Evolutionary conservation across 2,113 vertebrate genomes (phyloP).

Genomic region (Proterorhinus semilunaris): DNA sequence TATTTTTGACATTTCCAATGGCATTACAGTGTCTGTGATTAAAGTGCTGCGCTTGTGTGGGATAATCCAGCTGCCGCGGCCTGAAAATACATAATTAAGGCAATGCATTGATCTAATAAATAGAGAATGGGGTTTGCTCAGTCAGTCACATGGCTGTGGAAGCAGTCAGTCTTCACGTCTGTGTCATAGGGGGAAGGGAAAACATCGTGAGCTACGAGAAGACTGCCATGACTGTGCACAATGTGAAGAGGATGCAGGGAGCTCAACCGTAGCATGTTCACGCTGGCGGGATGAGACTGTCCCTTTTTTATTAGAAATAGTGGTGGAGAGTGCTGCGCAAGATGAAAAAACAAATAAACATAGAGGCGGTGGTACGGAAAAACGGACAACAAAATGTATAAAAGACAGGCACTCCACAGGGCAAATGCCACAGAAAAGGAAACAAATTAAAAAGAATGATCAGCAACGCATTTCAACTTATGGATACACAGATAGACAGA

Average conservation of each 20-base stretch:
- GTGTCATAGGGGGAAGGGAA: background rate
- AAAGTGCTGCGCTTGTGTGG: constrained; percentile 10
- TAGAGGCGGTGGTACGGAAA: too few relatives aligned
- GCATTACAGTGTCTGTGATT: constrained; percentile 20
- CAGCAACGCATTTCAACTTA: too few relatives aligned
- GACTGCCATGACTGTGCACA: constrained; percentile 8
- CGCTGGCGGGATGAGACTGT: background rate
- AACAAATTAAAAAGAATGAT: too few relatives aligned
- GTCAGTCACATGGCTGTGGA: constrained; percentile 16
- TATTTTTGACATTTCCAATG: constrained; percentile 9
- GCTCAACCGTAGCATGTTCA: constrained; percentile 12
- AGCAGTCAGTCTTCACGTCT: background rate
- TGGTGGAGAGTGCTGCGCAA: too few relatives aligned
- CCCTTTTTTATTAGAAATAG: too few relatives aligned
- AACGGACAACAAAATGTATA: background rate
- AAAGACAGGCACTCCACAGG: background rate
- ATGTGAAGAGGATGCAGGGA: background rate
- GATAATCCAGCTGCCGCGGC: constrained; percentile 33
- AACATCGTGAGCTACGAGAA: background rate
- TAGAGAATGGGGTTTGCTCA: constrained; percentile 38
- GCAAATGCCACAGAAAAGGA: too few relatives aligned
- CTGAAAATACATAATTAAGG: constrained; percentile 48
- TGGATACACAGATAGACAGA: too few relatives aligned
- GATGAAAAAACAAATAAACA: background rate
- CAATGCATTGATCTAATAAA: constrained; percentile 38